These are phyloP conservation scores for human DNA, from an alignment of 2,113 vertebrate species.

Conservation along the genomic window GRCh38 chr7:81594001-81594500, in stretches of 20 bases:
- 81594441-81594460: neutral
- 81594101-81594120: neutral
- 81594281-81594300: neutral
- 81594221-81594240: slow-evolving; percentile 8
- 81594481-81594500: neutral
- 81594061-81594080: neutral
- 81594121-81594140: neutral
- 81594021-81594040: neutral
- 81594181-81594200: neutral
- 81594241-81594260: neutral
- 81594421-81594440: neutral
- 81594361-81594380: neutral
- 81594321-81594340: neutral
- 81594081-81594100: neutral
- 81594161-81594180: neutral
- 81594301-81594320: neutral
- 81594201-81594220: neutral
- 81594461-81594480: neutral
- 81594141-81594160: neutral
- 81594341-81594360: neutral
- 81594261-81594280: neutral
- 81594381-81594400: slow-evolving; percentile 7
- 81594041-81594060: neutral
- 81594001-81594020: neutral
- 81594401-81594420: neutral